Conservation (phyloP, 2,888 invertebrate genomes). For the Lypha dubia region DNA sequence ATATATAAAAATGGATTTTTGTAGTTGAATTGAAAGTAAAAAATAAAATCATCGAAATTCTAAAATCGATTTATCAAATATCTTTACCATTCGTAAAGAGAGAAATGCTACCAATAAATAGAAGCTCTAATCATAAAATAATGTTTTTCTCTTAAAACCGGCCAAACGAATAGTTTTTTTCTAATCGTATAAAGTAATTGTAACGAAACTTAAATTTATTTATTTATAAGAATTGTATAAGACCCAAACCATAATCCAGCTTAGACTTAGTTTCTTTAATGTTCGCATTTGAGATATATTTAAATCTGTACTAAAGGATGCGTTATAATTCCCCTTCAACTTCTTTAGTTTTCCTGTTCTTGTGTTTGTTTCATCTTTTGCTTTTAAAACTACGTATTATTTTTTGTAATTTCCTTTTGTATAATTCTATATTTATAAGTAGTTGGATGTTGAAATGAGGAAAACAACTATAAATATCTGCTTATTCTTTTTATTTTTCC, state of each 20-base stretch:
- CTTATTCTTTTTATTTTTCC: background rate
- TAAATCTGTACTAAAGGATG: constrained; percentile 20
- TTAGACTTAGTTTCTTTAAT: background rate
- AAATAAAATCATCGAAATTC: too few species aligned
- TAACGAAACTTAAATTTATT: background rate
- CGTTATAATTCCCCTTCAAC: constrained; percentile 3
- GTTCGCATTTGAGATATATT: background rate
- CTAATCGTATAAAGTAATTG: too few species aligned
- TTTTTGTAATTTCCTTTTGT: constrained; percentile 37
- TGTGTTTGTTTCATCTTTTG: constrained; percentile 16
- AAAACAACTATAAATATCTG: constrained; percentile 28
- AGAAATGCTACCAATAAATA: too few species aligned
- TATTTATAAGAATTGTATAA: background rate
- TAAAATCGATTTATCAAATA: too few species aligned
- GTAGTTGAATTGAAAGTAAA: too few species aligned
- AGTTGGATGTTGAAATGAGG: constrained; percentile 14
- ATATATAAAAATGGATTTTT: too few species aligned
- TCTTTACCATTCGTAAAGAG: too few species aligned
- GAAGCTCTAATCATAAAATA: too few species aligned
- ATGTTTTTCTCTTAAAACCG: too few species aligned
- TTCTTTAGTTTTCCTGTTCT: background rate
- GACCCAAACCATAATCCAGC: background rate
- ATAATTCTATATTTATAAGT: constrained; percentile 35
- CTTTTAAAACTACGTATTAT: constrained; percentile 11
- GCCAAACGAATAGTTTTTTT: too few species aligned